A percentile compares a stretch with the other conserved stretches of the same genome.
phyloP scores from a whole-genome alignment of 2,888 invertebrate species.

The Boloria selene region DNA sequence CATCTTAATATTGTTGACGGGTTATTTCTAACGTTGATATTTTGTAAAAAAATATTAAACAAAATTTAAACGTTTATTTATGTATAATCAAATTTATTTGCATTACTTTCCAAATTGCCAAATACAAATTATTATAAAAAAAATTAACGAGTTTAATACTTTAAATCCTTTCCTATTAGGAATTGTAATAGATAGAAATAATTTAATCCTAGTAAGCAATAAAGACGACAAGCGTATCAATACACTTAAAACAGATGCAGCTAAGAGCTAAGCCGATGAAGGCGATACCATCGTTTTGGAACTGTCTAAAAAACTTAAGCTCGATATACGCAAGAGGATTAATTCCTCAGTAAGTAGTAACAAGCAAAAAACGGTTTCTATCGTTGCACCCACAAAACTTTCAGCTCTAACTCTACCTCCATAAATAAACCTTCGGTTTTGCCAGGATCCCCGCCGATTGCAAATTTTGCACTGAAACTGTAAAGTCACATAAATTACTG shows the following conservation, averaged over 20 bases:
- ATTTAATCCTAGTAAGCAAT: neutral
- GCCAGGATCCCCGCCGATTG: slow-evolving; percentile 75
- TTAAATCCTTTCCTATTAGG: too few relatives aligned
- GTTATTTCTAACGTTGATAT: too few relatives aligned
- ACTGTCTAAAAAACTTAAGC: slow-evolving; percentile 12
- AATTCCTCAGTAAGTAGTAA: slow-evolving; percentile 42
- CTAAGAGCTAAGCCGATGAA: slow-evolving; percentile 7
- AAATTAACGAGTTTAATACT: too few relatives aligned
- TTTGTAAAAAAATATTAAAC: too few relatives aligned
- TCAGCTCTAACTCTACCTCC: slow-evolving; percentile 72
- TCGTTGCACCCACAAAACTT: slow-evolving; percentile 73
- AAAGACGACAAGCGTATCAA: slow-evolving; percentile 1
- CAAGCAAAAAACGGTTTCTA: slow-evolving; percentile 68
- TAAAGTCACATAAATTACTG: slow-evolving; percentile 81
- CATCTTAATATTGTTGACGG: slow-evolving; percentile 1
- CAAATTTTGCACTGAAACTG: slow-evolving; percentile 77
- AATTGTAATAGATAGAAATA: too few relatives aligned
- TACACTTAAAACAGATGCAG: slow-evolving; percentile 14
- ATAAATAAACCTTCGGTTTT: slow-evolving; percentile 82
- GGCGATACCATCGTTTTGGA: slow-evolving; percentile 10
- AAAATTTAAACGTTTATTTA: too few relatives aligned
- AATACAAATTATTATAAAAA: too few relatives aligned
- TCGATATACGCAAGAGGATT: slow-evolving; percentile 38
- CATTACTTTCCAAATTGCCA: too few relatives aligned
- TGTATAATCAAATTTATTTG: too few relatives aligned